Base-by-base conservation (phyloP, 2,797 vertebrate species). In the Parauchenoglanis punctatus region DNA sequence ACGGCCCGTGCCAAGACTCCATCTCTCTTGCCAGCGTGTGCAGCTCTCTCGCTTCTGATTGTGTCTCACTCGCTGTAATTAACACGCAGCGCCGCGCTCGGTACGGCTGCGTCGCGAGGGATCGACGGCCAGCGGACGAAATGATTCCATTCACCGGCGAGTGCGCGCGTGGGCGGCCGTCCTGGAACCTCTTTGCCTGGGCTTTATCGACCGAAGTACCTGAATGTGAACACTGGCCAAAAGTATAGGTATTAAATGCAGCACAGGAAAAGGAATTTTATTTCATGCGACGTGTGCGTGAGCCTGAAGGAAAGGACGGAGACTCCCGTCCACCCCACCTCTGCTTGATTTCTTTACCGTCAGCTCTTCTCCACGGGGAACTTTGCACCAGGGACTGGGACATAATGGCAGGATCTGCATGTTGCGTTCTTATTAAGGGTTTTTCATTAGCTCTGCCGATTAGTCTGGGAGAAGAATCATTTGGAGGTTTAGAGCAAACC, bases 381-480 rank as follows among this genome's bases (percentile, higher is more conserved):
- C 44, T 20, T 46, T 83, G 67, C 73, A 63, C 77, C 73, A 85
- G 72, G 70, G 85, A 25, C 75, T 81, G 35, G 67, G 73, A 46
- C 61, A 76, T 83, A 91, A 88, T 87, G 83, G 89, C 83, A 87
- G 87, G 85, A 89, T 90, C 91, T 89, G 89, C 90, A 84, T 83
- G 90, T 91, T 89, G 89, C 78, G 65, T 90, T 92, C 89, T 93
- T 88, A 72, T 90, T 94, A 91, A 91, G 93, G 90, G 90, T 92
- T 88, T 93, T 93, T 87, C 87, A 89, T 93, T 92, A 92, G 88
- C 90, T 7, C 89, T 92, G 88, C 61, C 56, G 84, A 92, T 94
- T 93, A 92, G 91, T 91, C 92, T 90, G 90, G 90, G 88, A 91
- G 87, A 92, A 88, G 75, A 85, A 84, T 90, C 15, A 46, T 85